Base-by-base conservation (phyloP, 2,888 invertebrate species). In the Lathronympha strigana region DNA sequence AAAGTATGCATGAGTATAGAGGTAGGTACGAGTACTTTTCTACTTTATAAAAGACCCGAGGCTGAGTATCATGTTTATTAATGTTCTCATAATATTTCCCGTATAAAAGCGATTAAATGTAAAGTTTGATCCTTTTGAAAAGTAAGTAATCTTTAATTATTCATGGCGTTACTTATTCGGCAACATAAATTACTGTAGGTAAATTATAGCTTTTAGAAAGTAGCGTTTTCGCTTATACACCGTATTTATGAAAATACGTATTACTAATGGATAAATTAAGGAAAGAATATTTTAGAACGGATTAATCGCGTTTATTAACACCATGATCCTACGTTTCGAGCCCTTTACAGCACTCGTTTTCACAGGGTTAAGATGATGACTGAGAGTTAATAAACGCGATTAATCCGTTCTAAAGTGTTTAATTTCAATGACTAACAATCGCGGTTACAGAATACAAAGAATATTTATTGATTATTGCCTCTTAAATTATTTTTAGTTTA, bases 11-110 rank as follows among this genome's bases (percentile, higher is more conserved):
- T 40, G 17, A 1, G 9, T 40, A 38, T 5, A 8, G 6, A 28
- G 36, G 36, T 11, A 38, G 11, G 1, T 15, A 38, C 1, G 15
- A n/a, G 2, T 40, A 40, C 11, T 0, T 49, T 70, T 71, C 71
- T 72, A 73, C 69, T 69, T 61, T 64, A 69, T 57, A 49, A 67
- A 71, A 63, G 15, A 47, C 68, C 55, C n/a, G n/a, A n/a, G 47
- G 55, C 69, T 67, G 69, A 55, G 54, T 66, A 69, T 71, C 69
- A 75, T 74, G 73, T 72, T 71, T 74, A 75, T 74, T 74, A 71
- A 74, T 74, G 67, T 60, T 55, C 58, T 31, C 68, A 23, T 54
- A 38, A 54, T 66, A 68, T 68, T 69, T 61, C 28, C 15, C 23
- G 53, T 36, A 38, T 61, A 54, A 33, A 40, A 53, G 49, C 47